A percentile compares a stretch with the other conserved stretches of the same genome.
phyloP scores from a whole-genome alignment of 1,140 invertebrate genomes.

The Drosophila arizonae region DNA sequence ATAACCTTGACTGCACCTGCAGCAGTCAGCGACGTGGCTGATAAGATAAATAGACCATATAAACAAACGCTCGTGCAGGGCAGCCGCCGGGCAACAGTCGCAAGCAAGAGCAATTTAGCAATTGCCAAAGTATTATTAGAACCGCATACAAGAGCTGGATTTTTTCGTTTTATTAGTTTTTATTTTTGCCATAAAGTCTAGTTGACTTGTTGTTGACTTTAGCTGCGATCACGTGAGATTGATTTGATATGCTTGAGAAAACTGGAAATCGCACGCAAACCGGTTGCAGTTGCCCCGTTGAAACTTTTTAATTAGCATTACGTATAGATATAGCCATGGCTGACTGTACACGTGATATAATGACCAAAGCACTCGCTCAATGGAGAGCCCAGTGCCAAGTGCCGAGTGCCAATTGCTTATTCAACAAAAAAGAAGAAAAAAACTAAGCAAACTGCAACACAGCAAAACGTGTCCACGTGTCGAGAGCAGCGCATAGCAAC shows the following conservation, averaged over 20 bases:
- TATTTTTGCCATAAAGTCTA: slow-evolving; percentile 25
- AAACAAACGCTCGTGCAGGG: slow-evolving; percentile 23
- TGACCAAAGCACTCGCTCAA: slow-evolving; percentile 5
- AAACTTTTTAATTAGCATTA: slow-evolving; percentile 2
- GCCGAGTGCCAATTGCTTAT: slow-evolving; percentile 34
- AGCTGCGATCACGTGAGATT: slow-evolving; percentile 57
- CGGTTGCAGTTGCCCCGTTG: slow-evolving; percentile 14
- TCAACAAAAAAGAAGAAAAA: slow-evolving; percentile 39
- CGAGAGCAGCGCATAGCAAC: slow-evolving; percentile 63
- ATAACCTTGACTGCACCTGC: slow-evolving; percentile 46
- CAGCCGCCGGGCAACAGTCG: slow-evolving; percentile 1
- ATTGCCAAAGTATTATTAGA: background rate
- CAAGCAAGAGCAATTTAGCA: slow-evolving; percentile 16
- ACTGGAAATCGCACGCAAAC: slow-evolving; percentile 28
- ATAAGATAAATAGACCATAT: slow-evolving; percentile 46
- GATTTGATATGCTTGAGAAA: slow-evolving; percentile 18
- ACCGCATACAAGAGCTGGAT: background rate
- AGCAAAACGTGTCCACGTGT: slow-evolving; percentile 75
- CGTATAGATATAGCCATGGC: background rate
- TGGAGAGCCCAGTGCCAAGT: background rate
- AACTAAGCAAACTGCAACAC: slow-evolving; percentile 21
- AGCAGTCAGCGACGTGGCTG: slow-evolving; percentile 24
- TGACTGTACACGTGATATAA: slow-evolving; percentile 55
- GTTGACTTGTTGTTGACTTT: slow-evolving; percentile 4
- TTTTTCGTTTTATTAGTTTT: too few relatives aligned